These are phyloP conservation scores for Pedetes capensis DNA, from an alignment of 2,113 vertebrate genomes.

Conservation along the genomic window DNA sequence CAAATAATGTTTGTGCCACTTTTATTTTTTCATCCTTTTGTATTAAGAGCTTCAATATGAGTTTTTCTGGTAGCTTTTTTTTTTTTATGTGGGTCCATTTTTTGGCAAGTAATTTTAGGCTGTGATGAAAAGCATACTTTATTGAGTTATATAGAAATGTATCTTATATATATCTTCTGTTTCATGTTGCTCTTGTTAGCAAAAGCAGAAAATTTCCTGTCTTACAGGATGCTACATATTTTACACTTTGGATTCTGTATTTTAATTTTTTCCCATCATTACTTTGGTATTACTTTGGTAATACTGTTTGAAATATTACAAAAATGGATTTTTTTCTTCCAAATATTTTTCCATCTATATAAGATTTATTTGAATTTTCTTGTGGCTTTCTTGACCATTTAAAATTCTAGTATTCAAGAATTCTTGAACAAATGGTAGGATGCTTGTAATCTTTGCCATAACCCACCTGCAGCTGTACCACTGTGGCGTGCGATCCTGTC, in stretches of 20 bases:
- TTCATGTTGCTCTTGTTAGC: neutral
- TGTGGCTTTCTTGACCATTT: neutral
- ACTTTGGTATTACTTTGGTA: neutral
- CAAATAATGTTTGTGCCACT: neutral
- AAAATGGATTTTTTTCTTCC: neutral
- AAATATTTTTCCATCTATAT: neutral
- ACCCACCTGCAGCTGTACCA: too few relatives aligned
- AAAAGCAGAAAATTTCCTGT: slow-evolving; percentile 11
- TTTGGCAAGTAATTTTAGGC: neutral
- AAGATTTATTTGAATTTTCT: neutral
- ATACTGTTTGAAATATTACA: neutral
- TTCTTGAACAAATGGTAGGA: neutral
- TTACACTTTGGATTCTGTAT: neutral
- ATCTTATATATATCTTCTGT: neutral
- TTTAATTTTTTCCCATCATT: neutral
- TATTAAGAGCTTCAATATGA: neutral
- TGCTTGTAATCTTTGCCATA: neutral
- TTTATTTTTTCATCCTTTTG: neutral
- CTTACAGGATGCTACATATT: neutral
- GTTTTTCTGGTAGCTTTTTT: neutral
- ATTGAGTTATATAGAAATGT: neutral
- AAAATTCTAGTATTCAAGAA: neutral
- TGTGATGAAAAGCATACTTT: slow-evolving; percentile 4
- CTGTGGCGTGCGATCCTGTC: too few relatives aligned
- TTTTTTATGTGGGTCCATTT: neutral